These are phyloP conservation scores for Homalodisca vitripennis DNA, from an alignment of 1,140 invertebrate species.

Conservation along the genomic window DNA sequence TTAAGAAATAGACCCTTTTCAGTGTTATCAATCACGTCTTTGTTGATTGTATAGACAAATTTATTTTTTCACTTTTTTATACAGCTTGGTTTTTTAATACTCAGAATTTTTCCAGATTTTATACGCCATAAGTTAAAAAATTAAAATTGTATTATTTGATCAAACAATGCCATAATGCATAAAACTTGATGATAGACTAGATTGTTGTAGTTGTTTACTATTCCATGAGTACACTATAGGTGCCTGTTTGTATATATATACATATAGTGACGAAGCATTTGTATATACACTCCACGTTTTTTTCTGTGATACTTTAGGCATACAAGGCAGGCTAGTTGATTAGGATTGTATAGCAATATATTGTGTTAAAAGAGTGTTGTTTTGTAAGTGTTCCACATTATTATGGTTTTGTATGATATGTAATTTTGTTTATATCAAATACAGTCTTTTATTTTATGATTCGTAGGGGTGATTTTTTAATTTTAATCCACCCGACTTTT, in stretches of 20 bases:
- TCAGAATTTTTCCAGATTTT: no score
- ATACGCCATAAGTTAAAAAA: no score
- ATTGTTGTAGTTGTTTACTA: background rate
- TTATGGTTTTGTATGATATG: conserved; percentile 21
- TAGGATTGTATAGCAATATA: conserved; percentile 17
- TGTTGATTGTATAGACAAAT: no score
- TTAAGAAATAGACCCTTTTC: no score
- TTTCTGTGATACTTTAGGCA: conserved; percentile 13
- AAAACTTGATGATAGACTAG: background rate
- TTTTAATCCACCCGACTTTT: no score
- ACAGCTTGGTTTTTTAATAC: no score
- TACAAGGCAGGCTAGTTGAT: background rate
- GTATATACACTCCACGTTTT: conserved; percentile 19
- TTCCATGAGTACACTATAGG: conserved; percentile 7
- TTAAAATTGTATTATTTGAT: conserved; percentile 5
- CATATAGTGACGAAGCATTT: conserved; percentile 7
- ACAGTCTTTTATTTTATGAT: conserved; percentile 25
- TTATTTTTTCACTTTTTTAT: no score
- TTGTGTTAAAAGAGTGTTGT: background rate
- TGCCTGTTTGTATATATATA: conserved; percentile 13
- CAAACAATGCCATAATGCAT: conserved; percentile 19
- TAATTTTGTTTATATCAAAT: conserved; percentile 22
- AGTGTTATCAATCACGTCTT: no score
- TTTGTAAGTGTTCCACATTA: conserved; percentile 19
- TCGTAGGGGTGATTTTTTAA: no score